Conservation (phyloP, 53 echinoderm and acorn worm species). For the Patiria pectinifera region DNA sequence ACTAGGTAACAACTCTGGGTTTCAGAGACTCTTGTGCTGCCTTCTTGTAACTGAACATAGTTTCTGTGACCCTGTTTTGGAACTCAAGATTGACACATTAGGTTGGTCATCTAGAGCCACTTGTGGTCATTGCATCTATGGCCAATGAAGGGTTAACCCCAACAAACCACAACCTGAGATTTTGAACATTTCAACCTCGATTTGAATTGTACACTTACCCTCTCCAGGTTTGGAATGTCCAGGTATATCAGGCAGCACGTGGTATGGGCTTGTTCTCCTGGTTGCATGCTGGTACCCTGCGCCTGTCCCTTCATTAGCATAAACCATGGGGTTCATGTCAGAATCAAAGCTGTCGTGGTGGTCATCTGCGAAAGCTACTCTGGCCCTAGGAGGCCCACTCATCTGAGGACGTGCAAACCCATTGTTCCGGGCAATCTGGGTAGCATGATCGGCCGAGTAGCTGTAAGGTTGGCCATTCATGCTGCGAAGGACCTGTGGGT, state of each 20-base stretch:
- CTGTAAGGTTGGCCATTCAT: slow-evolving; percentile 75
- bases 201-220: neutral
- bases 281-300: slow-evolving; percentile 53
- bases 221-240: slow-evolving; percentile 27
- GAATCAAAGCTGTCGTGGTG: slow-evolving; percentile 58
- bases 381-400: slow-evolving; percentile 37
- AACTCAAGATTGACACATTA: no score
- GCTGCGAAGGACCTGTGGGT: slow-evolving; percentile 36
- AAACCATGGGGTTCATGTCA: slow-evolving; percentile 36
- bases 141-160: no score
- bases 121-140: no score
- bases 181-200: no score
- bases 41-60: no score
- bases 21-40: no score
- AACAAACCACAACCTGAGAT: no score
- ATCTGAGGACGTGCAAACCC: slow-evolving; percentile 53
- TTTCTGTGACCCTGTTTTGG: no score
- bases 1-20: no score
- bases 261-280: slow-evolving; percentile 79
- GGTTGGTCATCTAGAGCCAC: no score
- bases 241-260: slow-evolving; percentile 81
- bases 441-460: slow-evolving; percentile 92
- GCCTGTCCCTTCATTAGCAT: slow-evolving; percentile 67
- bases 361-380: slow-evolving; percentile 47
- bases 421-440: slow-evolving; percentile 81